Base-by-base conservation (phyloP, 2,797 vertebrate genomes). In the Glyptemys insculpta region DNA sequence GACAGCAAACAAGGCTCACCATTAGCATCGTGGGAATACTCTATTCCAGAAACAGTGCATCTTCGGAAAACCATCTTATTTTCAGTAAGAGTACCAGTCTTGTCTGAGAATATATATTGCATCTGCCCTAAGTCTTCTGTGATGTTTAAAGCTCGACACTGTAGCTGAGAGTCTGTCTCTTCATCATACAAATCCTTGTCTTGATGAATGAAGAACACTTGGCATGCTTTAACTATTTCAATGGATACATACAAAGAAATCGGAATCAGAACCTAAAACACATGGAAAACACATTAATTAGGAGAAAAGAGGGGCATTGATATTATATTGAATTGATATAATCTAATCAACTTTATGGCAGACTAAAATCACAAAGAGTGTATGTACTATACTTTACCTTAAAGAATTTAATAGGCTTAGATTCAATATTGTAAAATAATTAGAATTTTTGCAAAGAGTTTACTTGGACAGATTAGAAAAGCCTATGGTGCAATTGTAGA, bases 61-160 rank as follows among this genome's bases (percentile, higher is more conserved):
- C 99, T 98, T 68, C 99, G 98, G 97, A 99, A 99, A 97, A 99
- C 99, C 99, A 99, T 99, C 98, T 99, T 99, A 97, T 99, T 99
- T 95, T 99, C 99, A 0, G 99, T 99, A 85, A 99, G 98, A 3
- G 99, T 99, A 90, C 99, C 99, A 0, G 99, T 99, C 98, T 99
- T 99, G 97, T 99, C 99, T 62, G 99, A 99, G 98, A 99, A 99
- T 97, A 99, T 99, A 96, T 99, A 99, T 92, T 99, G 99, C 98
- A 99, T 99, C 98, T 99, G 99, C 83, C 99, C 99, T 34, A 99
- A 98, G 97, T 99, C 99, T 98, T 99, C 99, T 0, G 99, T 99
- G 98, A 99, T 99, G 97, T 99, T 99, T 92, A 99, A 98, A 68
- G 99, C 99, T 65, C 99, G 98, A 96, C 99, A 99, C 96, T 99